Percentiles rank a stretch among this genome's conserved stretches.
Evolutionary conservation across 2,113 vertebrate genomes (phyloP).

Genomic region (Nipponia nippon): DNA sequence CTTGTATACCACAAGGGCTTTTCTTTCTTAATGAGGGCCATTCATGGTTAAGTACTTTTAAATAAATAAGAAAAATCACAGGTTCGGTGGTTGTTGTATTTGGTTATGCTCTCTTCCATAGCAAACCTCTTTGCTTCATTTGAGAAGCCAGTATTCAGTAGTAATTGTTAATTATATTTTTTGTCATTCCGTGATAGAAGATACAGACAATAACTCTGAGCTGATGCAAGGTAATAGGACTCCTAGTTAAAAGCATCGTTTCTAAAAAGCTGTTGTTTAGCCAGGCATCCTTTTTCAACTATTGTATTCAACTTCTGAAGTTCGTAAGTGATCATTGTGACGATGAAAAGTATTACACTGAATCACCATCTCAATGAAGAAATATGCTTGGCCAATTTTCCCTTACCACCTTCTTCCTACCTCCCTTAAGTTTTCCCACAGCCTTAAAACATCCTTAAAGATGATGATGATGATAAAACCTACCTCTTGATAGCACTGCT

Average conservation of each 20-base stretch:
- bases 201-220: neutral
- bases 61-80: conserved; percentile 12
- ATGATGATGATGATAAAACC: neutral
- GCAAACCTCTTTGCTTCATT: conserved; percentile 28
- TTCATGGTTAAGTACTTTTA: conserved; percentile 42
- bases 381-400: neutral
- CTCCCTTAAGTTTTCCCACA: neutral
- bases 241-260: neutral
- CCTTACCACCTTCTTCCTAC: neutral
- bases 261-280: neutral
- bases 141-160: neutral
- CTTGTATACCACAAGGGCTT: neutral
- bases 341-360: neutral
- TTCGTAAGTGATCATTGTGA: neutral
- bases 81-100: neutral
- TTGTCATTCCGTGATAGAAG: neutral
- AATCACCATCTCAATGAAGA: neutral
- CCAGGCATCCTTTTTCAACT: neutral
- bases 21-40: neutral
- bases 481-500: neutral
- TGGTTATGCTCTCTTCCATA: conserved; percentile 20
- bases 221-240: neutral
- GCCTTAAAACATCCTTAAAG: neutral
- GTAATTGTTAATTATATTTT: conserved; percentile 19
- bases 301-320: neutral